Percentiles rank a stretch among this genome's conserved stretches.
phyloP scores from a whole-genome alignment of 2,797 vertebrate species.

The Chloroceryle inda region DNA sequence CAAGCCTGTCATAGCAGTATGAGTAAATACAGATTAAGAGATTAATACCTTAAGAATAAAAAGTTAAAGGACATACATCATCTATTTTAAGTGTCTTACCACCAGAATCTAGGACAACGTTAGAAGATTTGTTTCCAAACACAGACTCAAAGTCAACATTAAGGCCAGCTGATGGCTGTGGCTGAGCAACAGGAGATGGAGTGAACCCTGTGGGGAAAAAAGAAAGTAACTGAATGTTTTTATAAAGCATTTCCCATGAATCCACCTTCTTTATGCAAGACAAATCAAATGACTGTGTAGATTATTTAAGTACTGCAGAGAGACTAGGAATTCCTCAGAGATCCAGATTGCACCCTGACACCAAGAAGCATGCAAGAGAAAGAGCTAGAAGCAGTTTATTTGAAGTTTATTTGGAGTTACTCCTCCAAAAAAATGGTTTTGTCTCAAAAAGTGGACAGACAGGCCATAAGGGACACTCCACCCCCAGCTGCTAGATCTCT shows the following conservation, averaged over 20 bases:
- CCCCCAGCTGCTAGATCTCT: not conserved
- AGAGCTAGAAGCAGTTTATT: not conserved
- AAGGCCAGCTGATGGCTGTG: constrained; percentile 90
- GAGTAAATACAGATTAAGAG: not conserved
- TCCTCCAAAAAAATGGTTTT: not conserved
- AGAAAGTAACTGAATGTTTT: constrained; percentile 4
- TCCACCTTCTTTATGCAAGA: not conserved
- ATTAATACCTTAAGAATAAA: not conserved
- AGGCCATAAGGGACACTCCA: not conserved
- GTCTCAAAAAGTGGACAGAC: not conserved
- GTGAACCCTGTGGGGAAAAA: constrained; percentile 84
- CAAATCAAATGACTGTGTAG: not conserved
- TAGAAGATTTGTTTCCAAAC: constrained; percentile 92
- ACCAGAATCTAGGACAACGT: constrained; percentile 87
- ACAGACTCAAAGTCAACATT: constrained; percentile 97
- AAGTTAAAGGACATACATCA: not conserved
- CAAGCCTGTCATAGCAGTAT: not conserved
- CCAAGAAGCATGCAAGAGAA: not conserved
- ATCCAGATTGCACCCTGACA: not conserved
- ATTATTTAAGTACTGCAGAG: not conserved
- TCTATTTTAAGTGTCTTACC: constrained; percentile 82
- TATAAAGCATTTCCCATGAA: not conserved
- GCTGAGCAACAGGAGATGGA: constrained; percentile 87
- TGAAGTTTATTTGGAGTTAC: not conserved
- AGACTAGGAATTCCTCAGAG: not conserved